Base-by-base conservation (phyloP, 2,888 invertebrate genomes). In the Aporophyla lueneburgensis region DNA sequence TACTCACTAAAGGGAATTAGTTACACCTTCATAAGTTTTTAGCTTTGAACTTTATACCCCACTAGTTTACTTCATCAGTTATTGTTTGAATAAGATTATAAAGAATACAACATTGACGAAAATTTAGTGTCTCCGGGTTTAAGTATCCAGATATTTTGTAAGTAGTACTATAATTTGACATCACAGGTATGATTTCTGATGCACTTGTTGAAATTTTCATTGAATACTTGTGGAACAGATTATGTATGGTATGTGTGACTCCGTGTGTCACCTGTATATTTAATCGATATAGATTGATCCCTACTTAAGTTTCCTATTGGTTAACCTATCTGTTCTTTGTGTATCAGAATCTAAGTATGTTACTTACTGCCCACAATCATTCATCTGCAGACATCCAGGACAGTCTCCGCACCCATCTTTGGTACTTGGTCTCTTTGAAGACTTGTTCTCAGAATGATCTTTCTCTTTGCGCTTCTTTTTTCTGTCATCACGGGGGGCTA, bases 371-470 rank as follows among this genome's bases (percentile, higher is more conserved):
- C 97, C 96, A 91, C 97, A 97, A 72, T 97, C 96, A 84, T 94
- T 88, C 2, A 92, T 83, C 86, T 96, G 96, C 74, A 96, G 87
- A 81, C 97, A 97, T 0, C 96, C 97, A 0, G 94, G 80, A 69
- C 97, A 97, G 63, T 96, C 95, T 2, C 97, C 96, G n/a, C 97
- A 97, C 0, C 96, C 96, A 89, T 95, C 95, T 84, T 94, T 95
- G 24, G 81, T 91, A 84, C 92, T 93, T 0, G 92, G 89, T 89
- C 95, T 93, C 74, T 95, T 96, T 1, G 95, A 94, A 0, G 95
- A 94, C 82, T 96, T 96, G 81, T 96, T 97, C 76, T 96, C 96
- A 0, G 95, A 96, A 81, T 96, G 93, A 76, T 96, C 96, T 80
- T 96, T 96, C 73, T 96, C 96, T 83, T 96, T 96, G 0, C 94